Evolutionary conservation across 1,140 invertebrate species (phyloP).

Genomic region (Heliconius congener): DNA sequence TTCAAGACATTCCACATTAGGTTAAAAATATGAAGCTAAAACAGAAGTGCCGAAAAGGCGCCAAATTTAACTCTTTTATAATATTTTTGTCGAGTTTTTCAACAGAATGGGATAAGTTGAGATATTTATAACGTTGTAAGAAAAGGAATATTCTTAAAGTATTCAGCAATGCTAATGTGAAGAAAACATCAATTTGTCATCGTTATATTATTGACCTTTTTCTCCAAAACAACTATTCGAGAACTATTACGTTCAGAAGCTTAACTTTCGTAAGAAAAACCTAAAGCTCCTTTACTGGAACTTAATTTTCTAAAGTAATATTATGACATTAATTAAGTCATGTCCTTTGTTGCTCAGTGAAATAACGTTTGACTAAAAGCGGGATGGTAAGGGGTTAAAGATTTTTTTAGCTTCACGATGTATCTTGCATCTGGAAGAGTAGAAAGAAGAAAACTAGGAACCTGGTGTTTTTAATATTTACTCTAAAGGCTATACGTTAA

Average conservation of each 20-base stretch:
- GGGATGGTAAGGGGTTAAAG: too few species aligned
- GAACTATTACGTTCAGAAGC: neutral
- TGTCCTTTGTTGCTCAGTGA: too few species aligned
- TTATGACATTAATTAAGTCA: neutral
- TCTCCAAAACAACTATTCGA: neutral
- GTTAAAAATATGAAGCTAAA: neutral
- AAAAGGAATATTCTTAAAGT: neutral
- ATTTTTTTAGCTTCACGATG: too few species aligned
- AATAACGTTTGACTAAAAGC: too few species aligned
- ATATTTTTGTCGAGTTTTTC: neutral
- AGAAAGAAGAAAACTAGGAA: too few species aligned
- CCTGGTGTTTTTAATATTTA: too few species aligned
- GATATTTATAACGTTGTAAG: neutral
- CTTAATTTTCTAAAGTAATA: neutral
- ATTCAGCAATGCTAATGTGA: neutral
- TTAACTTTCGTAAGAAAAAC: constrained; percentile 8
- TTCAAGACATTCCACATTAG: too few species aligned
- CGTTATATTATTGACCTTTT: neutral
- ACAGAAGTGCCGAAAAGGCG: neutral
- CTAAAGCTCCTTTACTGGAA: neutral
- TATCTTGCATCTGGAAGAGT: too few species aligned
- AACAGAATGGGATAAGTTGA: neutral
- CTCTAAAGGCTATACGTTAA: too few species aligned
- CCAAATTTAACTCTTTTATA: neutral
- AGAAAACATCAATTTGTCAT: constrained; percentile 7